These are phyloP conservation scores for Taphrorychus bicolor DNA, from an alignment of 2,888 invertebrate species.

Conservation along the genomic window DNA sequence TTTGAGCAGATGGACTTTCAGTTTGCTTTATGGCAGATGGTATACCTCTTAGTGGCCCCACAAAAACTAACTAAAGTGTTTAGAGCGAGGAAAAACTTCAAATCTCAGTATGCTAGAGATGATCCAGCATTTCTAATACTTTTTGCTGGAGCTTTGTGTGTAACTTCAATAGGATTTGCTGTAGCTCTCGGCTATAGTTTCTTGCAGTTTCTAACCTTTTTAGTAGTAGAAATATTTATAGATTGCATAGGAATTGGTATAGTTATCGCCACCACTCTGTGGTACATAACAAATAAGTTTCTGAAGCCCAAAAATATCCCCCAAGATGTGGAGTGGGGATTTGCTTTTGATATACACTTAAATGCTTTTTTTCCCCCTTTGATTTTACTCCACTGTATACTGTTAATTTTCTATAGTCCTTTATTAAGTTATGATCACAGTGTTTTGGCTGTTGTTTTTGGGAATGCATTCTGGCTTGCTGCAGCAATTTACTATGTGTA, in stretches of 20 bases:
- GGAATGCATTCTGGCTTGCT: slow-evolving; percentile 91
- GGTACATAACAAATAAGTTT: slow-evolving; percentile 75
- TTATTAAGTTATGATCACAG: slow-evolving; percentile 53
- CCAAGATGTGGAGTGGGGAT: slow-evolving; percentile 96
- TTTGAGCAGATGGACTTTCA: slow-evolving; percentile 99
- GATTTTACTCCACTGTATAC: slow-evolving; percentile 90
- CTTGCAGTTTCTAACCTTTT: slow-evolving; percentile 77
- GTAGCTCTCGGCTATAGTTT: slow-evolving; percentile 76
- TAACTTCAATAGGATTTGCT: slow-evolving; percentile 90
- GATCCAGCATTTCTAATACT: slow-evolving; percentile 98
- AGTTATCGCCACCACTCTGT: slow-evolving; percentile 46
- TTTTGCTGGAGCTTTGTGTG: slow-evolving; percentile 81
- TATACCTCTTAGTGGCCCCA: slow-evolving; percentile 93
- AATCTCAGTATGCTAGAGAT: slow-evolving; percentile 98
- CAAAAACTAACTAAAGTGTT: slow-evolving; percentile 98
- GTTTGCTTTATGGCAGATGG: slow-evolving; percentile 99
- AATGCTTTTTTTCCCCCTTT: slow-evolving; percentile 99
- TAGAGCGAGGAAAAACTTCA: slow-evolving; percentile 98
- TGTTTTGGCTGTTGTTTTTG: slow-evolving; percentile 61
- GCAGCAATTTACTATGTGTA: slow-evolving; percentile 91
- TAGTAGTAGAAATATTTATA: slow-evolving; percentile 90
- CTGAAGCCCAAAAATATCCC: slow-evolving; percentile 70
- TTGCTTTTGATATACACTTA: slow-evolving; percentile 97
- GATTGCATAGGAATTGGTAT: slow-evolving; percentile 76
- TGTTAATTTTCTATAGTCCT: slow-evolving; percentile 88